phyloP scores from a whole-genome alignment of 1,140 invertebrate genomes.

The Microplitis demolitor region DNA sequence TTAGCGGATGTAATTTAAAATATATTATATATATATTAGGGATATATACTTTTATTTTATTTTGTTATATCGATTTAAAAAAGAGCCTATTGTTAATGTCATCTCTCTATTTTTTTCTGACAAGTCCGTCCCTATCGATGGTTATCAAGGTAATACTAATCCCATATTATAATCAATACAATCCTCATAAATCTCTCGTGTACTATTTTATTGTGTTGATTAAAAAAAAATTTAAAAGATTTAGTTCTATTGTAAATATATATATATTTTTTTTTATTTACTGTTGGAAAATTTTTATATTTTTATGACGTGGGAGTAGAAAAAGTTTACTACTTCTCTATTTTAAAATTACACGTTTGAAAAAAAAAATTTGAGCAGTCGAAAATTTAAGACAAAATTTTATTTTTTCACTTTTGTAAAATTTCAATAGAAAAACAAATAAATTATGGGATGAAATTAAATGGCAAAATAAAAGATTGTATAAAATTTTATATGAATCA shows the following conservation, averaged over 20 bases:
- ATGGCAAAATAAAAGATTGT: no score
- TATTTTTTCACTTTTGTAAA: no score
- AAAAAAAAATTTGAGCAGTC: no score
- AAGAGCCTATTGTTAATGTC: constrained; percentile 62
- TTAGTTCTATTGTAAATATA: no score
- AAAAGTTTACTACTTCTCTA: no score
- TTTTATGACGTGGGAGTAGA: background rate
- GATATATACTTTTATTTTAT: constrained; percentile 41
- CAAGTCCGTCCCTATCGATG: constrained; percentile 62
- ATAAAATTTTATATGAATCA: no score
- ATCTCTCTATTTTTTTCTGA: constrained; percentile 63
- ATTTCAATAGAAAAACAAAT: no score
- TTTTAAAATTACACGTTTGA: no score
- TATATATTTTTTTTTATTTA: background rate
- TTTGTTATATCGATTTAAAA: constrained; percentile 57
- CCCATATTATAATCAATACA: constrained; percentile 60
- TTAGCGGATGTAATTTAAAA: constrained; percentile 26
- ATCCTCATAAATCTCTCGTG: constrained; percentile 51
- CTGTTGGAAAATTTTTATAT: background rate
- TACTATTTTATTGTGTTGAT: constrained; percentile 46
- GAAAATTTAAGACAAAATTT: no score
- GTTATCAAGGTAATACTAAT: constrained; percentile 63
- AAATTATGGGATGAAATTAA: no score
- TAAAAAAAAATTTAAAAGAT: background rate
- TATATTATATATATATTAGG: background rate